phyloP scores from a whole-genome alignment of 2,888 invertebrate species.

The Tiphia femorata region DNA sequence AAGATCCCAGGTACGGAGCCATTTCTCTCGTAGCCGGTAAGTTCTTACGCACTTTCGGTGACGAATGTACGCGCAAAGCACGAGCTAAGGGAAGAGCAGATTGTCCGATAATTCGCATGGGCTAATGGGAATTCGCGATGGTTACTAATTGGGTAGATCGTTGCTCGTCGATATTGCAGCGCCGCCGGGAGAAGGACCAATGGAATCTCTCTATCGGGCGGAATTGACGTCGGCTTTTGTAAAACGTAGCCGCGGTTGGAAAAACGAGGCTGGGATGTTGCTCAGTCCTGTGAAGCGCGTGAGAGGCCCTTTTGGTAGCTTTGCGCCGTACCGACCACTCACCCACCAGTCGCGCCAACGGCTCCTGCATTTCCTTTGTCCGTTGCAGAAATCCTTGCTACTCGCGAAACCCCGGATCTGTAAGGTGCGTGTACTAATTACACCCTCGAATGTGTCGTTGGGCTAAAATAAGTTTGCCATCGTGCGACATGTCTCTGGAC shows the following conservation, averaged over 20 bases:
- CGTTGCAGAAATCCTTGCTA: slow-evolving; percentile 40
- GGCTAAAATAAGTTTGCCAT: no score
- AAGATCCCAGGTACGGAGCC: no score
- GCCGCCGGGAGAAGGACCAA: slow-evolving; percentile 35
- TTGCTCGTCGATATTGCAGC: slow-evolving; percentile 51
- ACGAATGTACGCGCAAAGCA: slow-evolving; percentile 44
- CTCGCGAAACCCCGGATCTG: no score
- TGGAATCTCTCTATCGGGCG: slow-evolving; percentile 53
- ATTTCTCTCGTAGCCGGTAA: no score
- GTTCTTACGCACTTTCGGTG: slow-evolving; percentile 40
- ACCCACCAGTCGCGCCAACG: no score
- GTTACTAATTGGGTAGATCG: slow-evolving; percentile 61
- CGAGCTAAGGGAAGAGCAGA: slow-evolving; percentile 37
- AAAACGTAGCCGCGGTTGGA: slow-evolving; percentile 40
- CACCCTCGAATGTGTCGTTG: not conserved
- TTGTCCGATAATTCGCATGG: slow-evolving; percentile 46
- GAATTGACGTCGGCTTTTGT: slow-evolving; percentile 52
- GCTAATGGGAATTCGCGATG: slow-evolving; percentile 58
- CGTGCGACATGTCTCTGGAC: not conserved
- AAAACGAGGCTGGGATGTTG: slow-evolving; percentile 45
- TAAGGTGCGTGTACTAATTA: not conserved
- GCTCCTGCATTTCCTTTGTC: no score
- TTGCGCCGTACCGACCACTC: slow-evolving; percentile 27
- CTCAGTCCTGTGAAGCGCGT: no score
- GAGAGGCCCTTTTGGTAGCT: no score